Conservation (phyloP, 2,113 vertebrate species). For the Xerus inauris region DNA sequence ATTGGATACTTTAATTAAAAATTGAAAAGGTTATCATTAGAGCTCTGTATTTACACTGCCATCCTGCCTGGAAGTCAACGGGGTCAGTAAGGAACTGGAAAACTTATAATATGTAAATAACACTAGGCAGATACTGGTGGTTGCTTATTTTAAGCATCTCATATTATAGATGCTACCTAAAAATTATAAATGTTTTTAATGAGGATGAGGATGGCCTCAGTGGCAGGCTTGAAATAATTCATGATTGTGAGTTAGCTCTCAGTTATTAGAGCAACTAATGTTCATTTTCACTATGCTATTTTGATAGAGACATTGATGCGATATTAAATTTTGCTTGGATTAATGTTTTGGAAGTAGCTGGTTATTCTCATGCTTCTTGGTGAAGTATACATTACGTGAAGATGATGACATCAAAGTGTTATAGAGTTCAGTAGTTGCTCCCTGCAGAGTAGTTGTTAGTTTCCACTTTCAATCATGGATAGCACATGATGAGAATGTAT, state of each 20-base stretch:
- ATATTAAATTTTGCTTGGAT: conserved; percentile 60
- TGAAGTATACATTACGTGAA: conserved; percentile 27
- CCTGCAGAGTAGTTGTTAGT: background rate
- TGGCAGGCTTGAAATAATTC: conserved; percentile 22
- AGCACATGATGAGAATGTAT: background rate
- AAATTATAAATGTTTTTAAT: conserved; percentile 48
- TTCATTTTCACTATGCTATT: conserved; percentile 36
- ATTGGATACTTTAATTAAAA: conserved; percentile 72
- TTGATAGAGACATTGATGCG: conserved; percentile 14
- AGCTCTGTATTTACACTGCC: conserved; percentile 20
- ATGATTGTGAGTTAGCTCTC: background rate
- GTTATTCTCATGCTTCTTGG: background rate
- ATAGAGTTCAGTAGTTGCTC: background rate
- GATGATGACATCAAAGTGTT: background rate
- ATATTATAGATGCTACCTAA: background rate
- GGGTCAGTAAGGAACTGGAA: conserved; percentile 4
- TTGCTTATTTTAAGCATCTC: conserved; percentile 20
- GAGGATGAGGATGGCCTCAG: background rate
- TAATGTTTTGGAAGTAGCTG: conserved; percentile 33
- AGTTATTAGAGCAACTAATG: background rate
- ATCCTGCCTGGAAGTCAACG: conserved; percentile 19
- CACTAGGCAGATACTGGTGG: background rate
- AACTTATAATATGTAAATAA: background rate
- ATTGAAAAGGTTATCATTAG: conserved; percentile 45
- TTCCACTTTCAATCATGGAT: background rate